Evolutionary conservation across 2,113 vertebrate species (phyloP), one percentile per base, ranked within the genome.

Genomic region (Colistium nudipinnis): DNA sequence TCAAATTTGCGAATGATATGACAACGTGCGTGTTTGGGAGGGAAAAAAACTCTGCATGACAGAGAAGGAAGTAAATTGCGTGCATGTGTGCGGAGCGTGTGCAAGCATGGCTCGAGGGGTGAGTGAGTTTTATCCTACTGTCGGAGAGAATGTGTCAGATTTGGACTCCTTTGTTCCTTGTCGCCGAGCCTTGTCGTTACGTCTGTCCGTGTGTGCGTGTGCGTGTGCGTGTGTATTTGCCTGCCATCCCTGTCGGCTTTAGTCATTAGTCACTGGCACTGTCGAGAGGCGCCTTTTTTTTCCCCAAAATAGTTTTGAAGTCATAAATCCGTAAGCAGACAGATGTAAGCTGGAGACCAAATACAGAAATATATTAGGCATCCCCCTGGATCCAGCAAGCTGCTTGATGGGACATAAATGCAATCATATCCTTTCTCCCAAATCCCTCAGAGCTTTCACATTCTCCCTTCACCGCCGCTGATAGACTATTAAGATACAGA

Each of bases 311-410:
- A 85, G 87, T 91, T 93, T 90, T 91, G 86, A 92, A 89, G 90
- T 90, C 85, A 87, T 91, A 92, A 93, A 92, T 90, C 92, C 92
- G 89, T 91, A 93, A 91, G 90, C 90, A 92, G 90, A 93, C 89
- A 91, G 91, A 90, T 91, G 89, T 91, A 93, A 91, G 92, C 89
- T 87, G 85, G 78, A 76, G 90, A 92, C 82, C 85, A 90, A 92
- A 93, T 88, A 90, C 91, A 90, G 87, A 89, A 83, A 85, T 88
- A 89, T 91, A 92, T 92, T 89, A 90, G 89, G 87, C 82, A 85
- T 90, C 74, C 83, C 82, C 82, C 76, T 82, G 80, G 80, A 83
- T 89, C 80, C 70, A 76, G 86, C 83, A 83, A 83, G 85, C 86
- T 81, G 85, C 82, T 85, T 89, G 88, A 91, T 88, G 82, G 83